These are phyloP conservation scores for Capra hircus DNA, from an alignment of 2,113 vertebrate genomes.

Conservation along the genomic window DNA sequence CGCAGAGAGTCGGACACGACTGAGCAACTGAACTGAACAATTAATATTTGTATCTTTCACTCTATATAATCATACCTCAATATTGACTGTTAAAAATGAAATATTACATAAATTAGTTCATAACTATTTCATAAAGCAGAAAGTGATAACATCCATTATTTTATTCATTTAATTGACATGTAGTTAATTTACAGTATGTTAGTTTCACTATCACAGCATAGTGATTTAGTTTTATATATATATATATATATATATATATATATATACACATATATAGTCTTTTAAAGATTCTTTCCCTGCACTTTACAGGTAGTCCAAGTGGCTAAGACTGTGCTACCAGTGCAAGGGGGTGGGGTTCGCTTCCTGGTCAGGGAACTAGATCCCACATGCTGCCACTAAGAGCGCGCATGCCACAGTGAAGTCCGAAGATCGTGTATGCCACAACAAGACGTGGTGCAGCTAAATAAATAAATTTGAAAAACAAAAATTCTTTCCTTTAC, in stretches of 20 bases:
- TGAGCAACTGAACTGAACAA: not conserved
- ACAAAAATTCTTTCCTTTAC: not conserved
- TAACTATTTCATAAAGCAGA: not conserved
- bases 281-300: not conserved
- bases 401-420: not conserved
- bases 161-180: not conserved
- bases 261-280: not conserved
- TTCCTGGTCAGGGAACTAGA: not conserved
- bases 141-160: not conserved
- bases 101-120: not conserved
- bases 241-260: too few species aligned
- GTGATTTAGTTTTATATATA: not conserved
- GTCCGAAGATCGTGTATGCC: not conserved
- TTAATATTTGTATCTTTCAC: not conserved
- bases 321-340: not conserved
- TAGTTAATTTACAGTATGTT: not conserved
- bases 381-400: not conserved
- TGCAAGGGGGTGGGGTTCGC: not conserved
- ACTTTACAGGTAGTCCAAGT: not conserved
- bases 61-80: not conserved
- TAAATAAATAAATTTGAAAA: not conserved
- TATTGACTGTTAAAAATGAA: not conserved
- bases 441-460: not conserved
- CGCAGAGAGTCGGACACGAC: fast-evolving
- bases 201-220: not conserved